Conservation (phyloP, 2,113 vertebrate genomes). For the Leptobrachium ailaonicum region DNA sequence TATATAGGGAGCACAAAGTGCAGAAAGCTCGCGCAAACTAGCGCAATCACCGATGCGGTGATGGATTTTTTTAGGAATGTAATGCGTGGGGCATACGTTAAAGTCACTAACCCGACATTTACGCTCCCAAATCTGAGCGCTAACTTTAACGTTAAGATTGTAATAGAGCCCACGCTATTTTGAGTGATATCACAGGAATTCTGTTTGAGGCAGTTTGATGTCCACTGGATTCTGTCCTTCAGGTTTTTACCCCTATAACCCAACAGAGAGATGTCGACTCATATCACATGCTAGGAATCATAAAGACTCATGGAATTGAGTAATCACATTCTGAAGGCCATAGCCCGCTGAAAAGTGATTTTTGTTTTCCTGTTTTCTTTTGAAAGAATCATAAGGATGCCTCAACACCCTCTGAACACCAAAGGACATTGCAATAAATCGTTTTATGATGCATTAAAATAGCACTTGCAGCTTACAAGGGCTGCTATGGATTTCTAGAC, state of each 20-base stretch:
- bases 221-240: not conserved
- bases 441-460: slow-evolving; percentile 38
- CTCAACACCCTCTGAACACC: slow-evolving; percentile 17
- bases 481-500: slow-evolving; percentile 26
- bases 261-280: not conserved
- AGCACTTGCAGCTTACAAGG: slow-evolving; percentile 9
- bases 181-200: too few species aligned
- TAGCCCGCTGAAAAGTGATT: slow-evolving; percentile 7
- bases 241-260: slow-evolving; percentile 2
- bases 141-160: too few species aligned
- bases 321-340: slow-evolving; percentile 3
- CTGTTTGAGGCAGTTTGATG: too few species aligned
- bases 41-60: too few species aligned
- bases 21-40: too few species aligned
- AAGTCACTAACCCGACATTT: too few species aligned
- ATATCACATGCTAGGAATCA: too few species aligned
- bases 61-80: too few species aligned
- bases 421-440: slow-evolving; percentile 32
- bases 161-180: too few species aligned
- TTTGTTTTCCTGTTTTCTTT: not conserved
- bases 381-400: slow-evolving; percentile 19
- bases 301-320: not conserved
- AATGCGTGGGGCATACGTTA: too few species aligned
- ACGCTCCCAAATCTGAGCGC: too few species aligned
- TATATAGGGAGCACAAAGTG: too few species aligned